These are phyloP conservation scores for Setophaga coronata DNA, from an alignment of 2,113 vertebrate species.

Conservation along the genomic window DNA sequence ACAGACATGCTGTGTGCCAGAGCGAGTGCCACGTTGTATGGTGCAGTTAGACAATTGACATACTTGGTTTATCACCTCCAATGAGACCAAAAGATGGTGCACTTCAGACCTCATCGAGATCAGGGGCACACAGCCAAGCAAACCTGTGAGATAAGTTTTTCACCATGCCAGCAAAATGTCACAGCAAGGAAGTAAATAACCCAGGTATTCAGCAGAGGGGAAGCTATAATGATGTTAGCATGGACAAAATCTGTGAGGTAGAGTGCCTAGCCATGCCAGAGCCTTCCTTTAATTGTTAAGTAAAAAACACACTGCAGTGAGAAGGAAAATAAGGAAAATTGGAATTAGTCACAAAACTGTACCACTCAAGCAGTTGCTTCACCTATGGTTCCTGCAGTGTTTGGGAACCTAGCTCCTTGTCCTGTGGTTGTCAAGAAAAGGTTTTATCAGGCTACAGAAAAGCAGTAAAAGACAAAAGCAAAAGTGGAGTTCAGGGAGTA, in stretches of 20 bases:
- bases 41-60: not conserved
- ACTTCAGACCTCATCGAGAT: fast-evolving
- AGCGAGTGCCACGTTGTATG: fast-evolving
- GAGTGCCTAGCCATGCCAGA: not conserved
- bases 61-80: not conserved
- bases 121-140: not conserved
- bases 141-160: not conserved
- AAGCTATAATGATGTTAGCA: not conserved
- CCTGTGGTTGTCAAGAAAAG: not conserved
- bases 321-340: not conserved
- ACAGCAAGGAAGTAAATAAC: not conserved
- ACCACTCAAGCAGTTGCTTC: not conserved
- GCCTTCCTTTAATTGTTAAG: not conserved
- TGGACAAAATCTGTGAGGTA: not conserved
- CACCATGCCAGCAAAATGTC: not conserved
- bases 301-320: not conserved
- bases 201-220: not conserved
- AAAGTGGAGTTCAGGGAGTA: not conserved
- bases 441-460: not conserved
- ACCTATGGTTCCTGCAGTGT: not conserved
- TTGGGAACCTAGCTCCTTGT: not conserved
- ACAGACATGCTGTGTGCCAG: not conserved
- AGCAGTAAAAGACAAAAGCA: not conserved
- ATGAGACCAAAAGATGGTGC: not conserved
- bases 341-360: not conserved